A percentile compares a stretch with the other conserved stretches of the same genome.
Evolutionary conservation across 2,797 vertebrate genomes (phyloP).

Genomic region (Streptopelia turtur): DNA sequence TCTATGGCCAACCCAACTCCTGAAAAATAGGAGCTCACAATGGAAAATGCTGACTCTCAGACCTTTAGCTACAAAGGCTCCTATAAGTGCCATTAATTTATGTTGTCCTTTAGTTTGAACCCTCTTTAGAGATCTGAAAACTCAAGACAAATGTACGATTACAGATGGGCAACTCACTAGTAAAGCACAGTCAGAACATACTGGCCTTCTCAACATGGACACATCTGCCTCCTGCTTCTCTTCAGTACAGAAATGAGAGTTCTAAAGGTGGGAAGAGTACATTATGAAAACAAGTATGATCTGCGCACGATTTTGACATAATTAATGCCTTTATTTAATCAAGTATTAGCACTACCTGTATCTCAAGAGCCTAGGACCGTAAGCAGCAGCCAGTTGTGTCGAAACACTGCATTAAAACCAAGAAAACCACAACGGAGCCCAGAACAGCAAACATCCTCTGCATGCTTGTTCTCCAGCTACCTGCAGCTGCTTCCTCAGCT

Average conservation of each 20-base stretch:
- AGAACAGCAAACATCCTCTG: conserved; percentile 13
- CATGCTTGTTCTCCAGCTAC: background rate
- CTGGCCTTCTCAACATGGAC: background rate
- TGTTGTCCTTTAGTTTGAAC: conserved; percentile 6
- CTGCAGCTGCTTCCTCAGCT: conserved; percentile 24
- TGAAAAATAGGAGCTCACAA: conserved; percentile 74
- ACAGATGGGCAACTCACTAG: background rate
- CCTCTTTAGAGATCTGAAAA: conserved; percentile 29
- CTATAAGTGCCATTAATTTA: background rate
- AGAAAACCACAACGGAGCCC: background rate
- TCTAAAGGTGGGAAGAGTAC: background rate
- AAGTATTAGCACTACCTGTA: conserved; percentile 17
- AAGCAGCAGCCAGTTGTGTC: background rate
- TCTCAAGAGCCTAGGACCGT: background rate
- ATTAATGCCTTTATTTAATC: conserved; percentile 16
- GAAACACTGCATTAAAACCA: background rate
- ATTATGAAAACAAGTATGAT: background rate
- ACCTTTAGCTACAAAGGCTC: conserved; percentile 71
- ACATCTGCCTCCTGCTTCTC: background rate
- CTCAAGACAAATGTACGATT: background rate
- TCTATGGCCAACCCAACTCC: conserved; percentile 64
- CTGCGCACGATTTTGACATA: background rate
- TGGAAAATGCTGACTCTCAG: conserved; percentile 61
- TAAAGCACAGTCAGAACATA: background rate
- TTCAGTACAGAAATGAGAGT: background rate